Base-by-base conservation (phyloP, 2,888 invertebrate species). In the Ophraella communa region DNA sequence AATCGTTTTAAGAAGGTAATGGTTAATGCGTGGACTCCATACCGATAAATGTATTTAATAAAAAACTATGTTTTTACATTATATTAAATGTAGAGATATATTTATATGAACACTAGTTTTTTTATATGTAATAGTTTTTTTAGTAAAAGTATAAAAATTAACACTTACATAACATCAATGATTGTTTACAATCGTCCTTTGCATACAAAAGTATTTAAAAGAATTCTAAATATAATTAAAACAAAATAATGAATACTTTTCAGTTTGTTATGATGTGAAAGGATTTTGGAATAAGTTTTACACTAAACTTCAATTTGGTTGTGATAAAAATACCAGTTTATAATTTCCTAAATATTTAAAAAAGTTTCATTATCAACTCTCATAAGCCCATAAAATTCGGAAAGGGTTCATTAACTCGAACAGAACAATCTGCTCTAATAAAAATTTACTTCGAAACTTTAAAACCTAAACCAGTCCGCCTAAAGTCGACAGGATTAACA, bases 401-500 rank as follows among this genome's bases (percentile, higher is more conserved):
- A 14, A 7, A 23, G 49, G 20, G 49, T 51, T 51, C 49, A 51
- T 51, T 51, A 51, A 14, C 49, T 51, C 27, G 23, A 51, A 27
- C 27, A 27, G n/a, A 51, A 51, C 24, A 51, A 17, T 51, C 27
- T 47, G 20, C 14, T 27, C 27, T 27, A 51, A 51, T 51, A 51
- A 51, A 51, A 47, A 47, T 14, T 51, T 14, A 51, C 24, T 51
- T 51, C 8, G 24, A 51, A 51, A 44, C 52, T 53, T 44, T 57
- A 47, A 49, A 23, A 10, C 17, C 42, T 44, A 44, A 45, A 59
- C 49, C 49, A 51, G 24, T 24, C n/a, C 23, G 23, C 11, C 24
- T 49, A 49, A 23, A 49, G 24, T 24, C 24, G 21, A 24, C 42
- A 18, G 52, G 42, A 52, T 60, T 53, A 53, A 60, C 60, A 60